These are phyloP conservation scores for Caranx ignobilis DNA, from an alignment of 2,113 vertebrate species.

Conservation along the genomic window DNA sequence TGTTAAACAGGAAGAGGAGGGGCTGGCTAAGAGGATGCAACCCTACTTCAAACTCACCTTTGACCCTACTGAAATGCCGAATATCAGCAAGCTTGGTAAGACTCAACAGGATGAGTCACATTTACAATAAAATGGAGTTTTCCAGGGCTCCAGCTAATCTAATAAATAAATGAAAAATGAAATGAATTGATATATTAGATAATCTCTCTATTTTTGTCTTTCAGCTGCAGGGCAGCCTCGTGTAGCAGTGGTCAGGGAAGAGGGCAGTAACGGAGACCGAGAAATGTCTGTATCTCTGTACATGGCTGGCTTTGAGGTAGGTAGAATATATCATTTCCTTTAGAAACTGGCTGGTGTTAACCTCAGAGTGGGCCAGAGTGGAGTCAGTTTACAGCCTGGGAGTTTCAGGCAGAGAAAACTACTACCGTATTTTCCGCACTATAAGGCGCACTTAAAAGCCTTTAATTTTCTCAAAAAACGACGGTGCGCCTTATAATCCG, in stretches of 20 bases:
- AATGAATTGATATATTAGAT: not conserved
- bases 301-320: slow-evolving; percentile 93
- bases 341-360: not conserved
- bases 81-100: slow-evolving; percentile 80
- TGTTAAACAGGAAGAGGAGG: slow-evolving; percentile 87
- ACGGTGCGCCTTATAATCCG: too few species aligned
- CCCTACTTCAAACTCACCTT: slow-evolving; percentile 87
- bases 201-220: not conserved
- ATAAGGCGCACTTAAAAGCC: too few species aligned
- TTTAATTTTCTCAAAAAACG: too few species aligned
- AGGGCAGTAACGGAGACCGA: slow-evolving; percentile 95
- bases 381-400: too few species aligned
- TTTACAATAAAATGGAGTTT: not conserved
- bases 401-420: too few species aligned
- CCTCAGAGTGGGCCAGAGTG: too few species aligned
- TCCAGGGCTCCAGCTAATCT: not conserved
- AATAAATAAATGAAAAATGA: not conserved
- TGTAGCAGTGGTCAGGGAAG: slow-evolving; percentile 90
- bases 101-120: not conserved
- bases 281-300: slow-evolving; percentile 91
- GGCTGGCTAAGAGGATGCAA: slow-evolving; percentile 82
- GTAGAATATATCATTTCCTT: not conserved
- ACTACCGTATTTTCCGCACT: too few species aligned
- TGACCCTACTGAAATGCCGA: slow-evolving; percentile 77
- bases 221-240: slow-evolving; percentile 79